Evolutionary conservation across 2,888 invertebrate genomes (phyloP).

Genomic region (Lithodes maja): DNA sequence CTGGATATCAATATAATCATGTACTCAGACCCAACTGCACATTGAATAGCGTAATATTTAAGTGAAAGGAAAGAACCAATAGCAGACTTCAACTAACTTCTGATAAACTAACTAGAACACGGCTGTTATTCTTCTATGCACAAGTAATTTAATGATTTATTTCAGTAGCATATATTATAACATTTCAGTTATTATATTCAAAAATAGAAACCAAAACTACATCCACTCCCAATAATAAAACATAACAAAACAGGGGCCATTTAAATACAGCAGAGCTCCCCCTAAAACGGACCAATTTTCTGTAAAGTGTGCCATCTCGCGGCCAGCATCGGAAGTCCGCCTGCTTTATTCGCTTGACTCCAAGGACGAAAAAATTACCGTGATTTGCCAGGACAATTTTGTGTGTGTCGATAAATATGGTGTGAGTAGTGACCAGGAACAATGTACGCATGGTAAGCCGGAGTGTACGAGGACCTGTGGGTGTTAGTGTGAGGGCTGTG

Average conservation of each 20-base stretch:
- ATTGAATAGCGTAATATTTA: too few species aligned
- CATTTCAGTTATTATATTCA: too few species aligned
- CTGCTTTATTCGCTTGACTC: constrained; percentile 48
- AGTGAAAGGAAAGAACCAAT: too few species aligned
- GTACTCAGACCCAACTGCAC: too few species aligned
- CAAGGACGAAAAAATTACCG: constrained; percentile 50
- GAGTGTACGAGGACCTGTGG: not conserved
- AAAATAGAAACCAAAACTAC: too few species aligned
- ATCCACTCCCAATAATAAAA: too few species aligned
- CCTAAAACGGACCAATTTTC: not conserved
- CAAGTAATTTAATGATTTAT: too few species aligned
- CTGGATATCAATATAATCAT: too few species aligned
- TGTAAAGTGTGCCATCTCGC: constrained; percentile 37
- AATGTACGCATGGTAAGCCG: constrained; percentile 48
- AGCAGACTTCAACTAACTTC: too few species aligned
- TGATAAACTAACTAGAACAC: too few species aligned
- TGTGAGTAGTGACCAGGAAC: constrained; percentile 39
- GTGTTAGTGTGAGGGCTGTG: not conserved
- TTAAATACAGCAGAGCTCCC: not conserved
- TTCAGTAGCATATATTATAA: too few species aligned
- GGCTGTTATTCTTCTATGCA: too few species aligned
- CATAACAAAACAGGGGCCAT: not conserved
- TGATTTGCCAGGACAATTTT: constrained; percentile 21
- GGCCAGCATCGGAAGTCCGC: constrained; percentile 42
- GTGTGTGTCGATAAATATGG: constrained; percentile 38